These are phyloP conservation scores for Cartodere bifasciata DNA, from an alignment of 2,888 invertebrate genomes.

Conservation along the genomic window DNA sequence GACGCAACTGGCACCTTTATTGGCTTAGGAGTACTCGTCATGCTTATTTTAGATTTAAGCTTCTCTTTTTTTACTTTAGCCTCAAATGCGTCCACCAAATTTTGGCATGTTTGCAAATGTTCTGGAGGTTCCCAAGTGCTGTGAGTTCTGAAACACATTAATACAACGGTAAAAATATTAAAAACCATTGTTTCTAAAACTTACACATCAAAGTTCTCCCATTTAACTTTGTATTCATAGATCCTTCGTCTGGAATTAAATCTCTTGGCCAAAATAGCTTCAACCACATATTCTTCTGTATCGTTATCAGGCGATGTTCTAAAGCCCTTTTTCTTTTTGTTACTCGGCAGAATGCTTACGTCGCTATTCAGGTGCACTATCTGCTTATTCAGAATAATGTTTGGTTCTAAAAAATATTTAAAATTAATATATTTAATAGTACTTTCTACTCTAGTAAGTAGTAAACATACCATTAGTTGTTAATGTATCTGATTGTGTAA, in stretches of 20 bases:
- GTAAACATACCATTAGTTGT: too few species aligned
- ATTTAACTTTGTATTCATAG: slow-evolving; percentile 74
- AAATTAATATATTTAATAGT: too few species aligned
- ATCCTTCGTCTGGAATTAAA: slow-evolving; percentile 65
- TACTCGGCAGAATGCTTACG: slow-evolving; percentile 19
- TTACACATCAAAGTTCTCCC: slow-evolving; percentile 69
- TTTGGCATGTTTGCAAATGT: slow-evolving; percentile 64
- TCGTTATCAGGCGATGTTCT: slow-evolving; percentile 16
- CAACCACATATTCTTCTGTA: slow-evolving; percentile 56
- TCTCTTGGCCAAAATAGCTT: slow-evolving; percentile 72
- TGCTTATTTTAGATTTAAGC: slow-evolving; percentile 28
- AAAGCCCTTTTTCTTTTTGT: slow-evolving; percentile 18
- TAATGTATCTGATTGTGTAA: too few species aligned
- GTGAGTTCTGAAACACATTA: slow-evolving; percentile 43
- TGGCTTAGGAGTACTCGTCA: slow-evolving; percentile 6
- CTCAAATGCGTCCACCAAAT: slow-evolving; percentile 68
- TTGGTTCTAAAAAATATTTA: too few species aligned
- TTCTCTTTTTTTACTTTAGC: slow-evolving; percentile 64
- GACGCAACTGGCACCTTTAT: too few species aligned
- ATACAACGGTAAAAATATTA: slow-evolving; percentile 1
- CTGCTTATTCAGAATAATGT: too few species aligned
- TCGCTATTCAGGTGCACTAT: too few species aligned
- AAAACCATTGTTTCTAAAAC: slow-evolving; percentile 24
- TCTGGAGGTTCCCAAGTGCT: slow-evolving; percentile 78
- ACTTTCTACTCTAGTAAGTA: too few species aligned